phyloP scores from a whole-genome alignment of 2,888 invertebrate species.

The Junonia oenone region DNA sequence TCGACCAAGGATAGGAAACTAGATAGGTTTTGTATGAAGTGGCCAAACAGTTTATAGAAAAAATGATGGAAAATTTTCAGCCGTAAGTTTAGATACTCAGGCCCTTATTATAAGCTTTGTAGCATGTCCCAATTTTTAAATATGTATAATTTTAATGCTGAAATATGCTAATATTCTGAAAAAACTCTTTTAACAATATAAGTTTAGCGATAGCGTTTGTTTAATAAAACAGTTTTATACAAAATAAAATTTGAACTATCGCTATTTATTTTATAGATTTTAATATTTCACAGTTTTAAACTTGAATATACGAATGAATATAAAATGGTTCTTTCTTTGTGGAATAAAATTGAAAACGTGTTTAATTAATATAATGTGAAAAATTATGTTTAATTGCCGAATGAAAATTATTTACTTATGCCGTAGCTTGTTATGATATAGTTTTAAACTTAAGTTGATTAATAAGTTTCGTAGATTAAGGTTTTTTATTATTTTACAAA shows the following conservation, averaged over 20 bases:
- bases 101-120: conserved; percentile 4
- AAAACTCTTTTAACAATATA: background rate
- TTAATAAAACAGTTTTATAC: background rate
- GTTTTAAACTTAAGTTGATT: conserved; percentile 23
- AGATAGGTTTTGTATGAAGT: conserved; percentile 70
- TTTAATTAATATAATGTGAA: conserved; percentile 1
- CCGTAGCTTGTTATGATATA: conserved; percentile 27
- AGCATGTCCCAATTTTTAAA: conserved; percentile 5
- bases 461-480: conserved; percentile 27
- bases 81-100: conserved; percentile 28
- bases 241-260: background rate
- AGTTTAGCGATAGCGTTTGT: background rate
- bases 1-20: conserved; percentile 50
- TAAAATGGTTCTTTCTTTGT: background rate
- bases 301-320: background rate
- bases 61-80: conserved; percentile 45
- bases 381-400: background rate
- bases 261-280: conserved; percentile 1
- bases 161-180: background rate
- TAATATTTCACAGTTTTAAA: background rate
- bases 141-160: background rate
- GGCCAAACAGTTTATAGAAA: conserved; percentile 58
- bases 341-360: background rate
- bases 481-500: conserved; percentile 22
- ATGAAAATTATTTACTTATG: conserved; percentile 10